These are phyloP conservation scores for Tor tambroides DNA, from an alignment of 2,113 vertebrate species.

Conservation along the genomic window DNA sequence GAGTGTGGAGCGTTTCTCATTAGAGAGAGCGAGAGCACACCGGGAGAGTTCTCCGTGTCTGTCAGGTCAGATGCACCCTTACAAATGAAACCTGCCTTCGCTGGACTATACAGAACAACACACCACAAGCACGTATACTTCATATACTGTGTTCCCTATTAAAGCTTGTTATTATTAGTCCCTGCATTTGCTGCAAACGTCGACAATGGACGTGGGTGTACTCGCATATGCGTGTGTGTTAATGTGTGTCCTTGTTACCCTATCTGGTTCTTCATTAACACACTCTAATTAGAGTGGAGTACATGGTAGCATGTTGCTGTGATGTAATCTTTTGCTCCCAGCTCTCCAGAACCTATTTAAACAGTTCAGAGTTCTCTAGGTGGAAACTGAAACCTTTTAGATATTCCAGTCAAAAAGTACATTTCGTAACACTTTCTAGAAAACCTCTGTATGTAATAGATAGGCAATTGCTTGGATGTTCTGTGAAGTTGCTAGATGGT, in stretches of 20 bases:
- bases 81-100: conserved; percentile 15
- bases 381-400: conserved; percentile 18
- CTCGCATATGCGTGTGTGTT: conserved; percentile 26
- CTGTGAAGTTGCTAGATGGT: not conserved
- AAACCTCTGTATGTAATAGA: not conserved
- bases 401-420: not conserved
- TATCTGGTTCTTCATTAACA: conserved; percentile 47
- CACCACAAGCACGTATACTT: conserved; percentile 1
- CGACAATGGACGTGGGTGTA: not conserved
- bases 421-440: not conserved
- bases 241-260: conserved; percentile 32
- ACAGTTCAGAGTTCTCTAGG: conserved; percentile 17
- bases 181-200: not conserved
- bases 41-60: conserved; percentile 91
- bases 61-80: conserved; percentile 83
- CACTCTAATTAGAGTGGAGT: conserved; percentile 49
- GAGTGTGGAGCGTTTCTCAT: conserved; percentile 88
- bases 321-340: conserved; percentile 46
- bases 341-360: conserved; percentile 39
- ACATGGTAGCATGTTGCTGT: conserved; percentile 30
- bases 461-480: not conserved
- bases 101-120: not conserved
- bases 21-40: conserved; percentile 90
- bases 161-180: not conserved
- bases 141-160: not conserved